Percentiles rank a stretch among this genome's conserved stretches.
These are phyloP conservation scores for Drosophila nigritarsus DNA, from an alignment of 2,888 invertebrate genomes.

Conservation along the genomic window DNA sequence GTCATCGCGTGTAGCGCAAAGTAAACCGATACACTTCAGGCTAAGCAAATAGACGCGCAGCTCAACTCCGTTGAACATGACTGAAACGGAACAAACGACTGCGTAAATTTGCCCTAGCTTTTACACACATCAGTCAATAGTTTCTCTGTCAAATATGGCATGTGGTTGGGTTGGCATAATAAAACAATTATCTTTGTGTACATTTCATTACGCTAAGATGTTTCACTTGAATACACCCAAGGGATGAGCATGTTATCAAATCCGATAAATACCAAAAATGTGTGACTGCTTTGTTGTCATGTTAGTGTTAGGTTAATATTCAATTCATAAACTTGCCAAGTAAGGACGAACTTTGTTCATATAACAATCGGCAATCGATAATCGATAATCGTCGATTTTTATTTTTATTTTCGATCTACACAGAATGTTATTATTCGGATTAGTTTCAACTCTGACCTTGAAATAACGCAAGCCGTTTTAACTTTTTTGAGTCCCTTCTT, in stretches of 20 bases:
- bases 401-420: neutral
- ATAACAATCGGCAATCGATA: neutral
- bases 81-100: slow-evolving; percentile 24
- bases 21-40: slow-evolving; percentile 65
- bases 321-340: neutral
- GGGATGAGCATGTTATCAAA: neutral
- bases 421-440: neutral
- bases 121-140: slow-evolving; percentile 11
- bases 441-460: neutral
- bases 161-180: neutral
- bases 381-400: neutral
- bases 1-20: slow-evolving; percentile 42
- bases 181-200: slow-evolving; percentile 1
- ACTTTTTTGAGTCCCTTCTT: neutral
- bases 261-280: neutral
- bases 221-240: slow-evolving; percentile 2
- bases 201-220: slow-evolving; percentile 15
- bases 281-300: neutral
- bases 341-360: neutral
- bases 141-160: neutral
- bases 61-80: slow-evolving; percentile 62
- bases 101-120: neutral
- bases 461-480: neutral
- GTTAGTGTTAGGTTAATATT: neutral
- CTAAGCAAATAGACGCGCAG: slow-evolving; percentile 64